A percentile compares a stretch with the other conserved stretches of the same genome.
These are phyloP conservation scores for Zaprionus tsacasi DNA, from an alignment of 1,140 invertebrate genomes.

Conservation along the genomic window DNA sequence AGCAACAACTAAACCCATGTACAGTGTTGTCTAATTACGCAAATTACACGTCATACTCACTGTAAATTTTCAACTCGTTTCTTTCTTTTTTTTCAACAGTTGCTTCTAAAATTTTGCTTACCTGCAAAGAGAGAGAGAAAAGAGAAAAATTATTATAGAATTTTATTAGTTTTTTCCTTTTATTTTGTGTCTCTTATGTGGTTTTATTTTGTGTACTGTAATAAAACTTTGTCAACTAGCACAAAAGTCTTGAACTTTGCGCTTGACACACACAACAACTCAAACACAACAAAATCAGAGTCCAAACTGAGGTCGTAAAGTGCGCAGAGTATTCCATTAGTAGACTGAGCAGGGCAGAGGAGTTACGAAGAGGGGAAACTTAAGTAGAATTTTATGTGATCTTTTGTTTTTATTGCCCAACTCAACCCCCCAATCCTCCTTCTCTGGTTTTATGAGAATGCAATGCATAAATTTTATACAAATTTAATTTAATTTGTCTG, in stretches of 20 bases:
- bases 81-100: constrained; percentile 24
- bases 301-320: constrained; percentile 40
- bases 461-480: constrained; percentile 53
- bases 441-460: constrained; percentile 15
- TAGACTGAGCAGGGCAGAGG: constrained; percentile 26
- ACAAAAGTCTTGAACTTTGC: constrained; percentile 51
- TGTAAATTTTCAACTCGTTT: constrained; percentile 30
- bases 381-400: constrained; percentile 51
- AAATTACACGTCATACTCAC: constrained; percentile 55
- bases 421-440: too few species aligned
- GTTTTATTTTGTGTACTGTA: constrained; percentile 20
- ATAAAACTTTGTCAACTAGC: constrained; percentile 33
- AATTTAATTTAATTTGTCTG: constrained; percentile 53
- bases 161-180: constrained; percentile 57
- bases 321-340: constrained; percentile 35
- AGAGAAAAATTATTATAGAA: constrained; percentile 34
- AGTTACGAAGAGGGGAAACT: constrained; percentile 24
- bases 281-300: constrained; percentile 17
- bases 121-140: constrained; percentile 62
- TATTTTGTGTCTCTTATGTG: constrained; percentile 24
- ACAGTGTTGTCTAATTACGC: constrained; percentile 34
- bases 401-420: neutral
- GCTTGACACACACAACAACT: constrained; percentile 17
- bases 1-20: neutral
- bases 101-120: constrained; percentile 55